phyloP scores from a whole-genome alignment of 2,888 invertebrate species.

The Campoplex capitator region DNA sequence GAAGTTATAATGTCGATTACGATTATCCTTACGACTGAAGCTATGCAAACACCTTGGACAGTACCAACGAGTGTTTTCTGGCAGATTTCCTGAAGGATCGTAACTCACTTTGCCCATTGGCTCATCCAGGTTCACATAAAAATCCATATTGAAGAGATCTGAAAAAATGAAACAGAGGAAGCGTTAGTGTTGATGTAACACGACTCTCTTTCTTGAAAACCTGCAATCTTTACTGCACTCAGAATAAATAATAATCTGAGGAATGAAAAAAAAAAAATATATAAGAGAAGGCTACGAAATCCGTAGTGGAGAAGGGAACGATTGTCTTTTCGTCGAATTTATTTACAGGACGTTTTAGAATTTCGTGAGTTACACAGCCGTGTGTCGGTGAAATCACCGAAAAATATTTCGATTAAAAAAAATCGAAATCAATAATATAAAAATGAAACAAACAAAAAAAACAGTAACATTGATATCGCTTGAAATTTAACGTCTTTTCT shows the following conservation, averaged over 20 bases:
- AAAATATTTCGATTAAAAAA: neutral
- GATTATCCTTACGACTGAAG: constrained; percentile 77
- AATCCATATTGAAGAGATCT: constrained; percentile 70
- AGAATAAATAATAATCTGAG: neutral
- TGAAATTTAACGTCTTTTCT: neutral
- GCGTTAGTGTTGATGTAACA: constrained; percentile 54
- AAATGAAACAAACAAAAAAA: neutral
- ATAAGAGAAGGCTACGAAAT: neutral
- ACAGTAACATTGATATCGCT: neutral
- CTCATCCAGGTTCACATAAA: constrained; percentile 61
- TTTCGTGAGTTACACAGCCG: neutral
- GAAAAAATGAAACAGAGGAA: constrained; percentile 66
- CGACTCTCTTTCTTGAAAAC: neutral
- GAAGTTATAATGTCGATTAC: constrained; percentile 80
- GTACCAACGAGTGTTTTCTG: constrained; percentile 70
- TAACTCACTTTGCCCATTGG: constrained; percentile 23
- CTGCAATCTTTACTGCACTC: neutral
- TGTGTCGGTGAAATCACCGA: neutral
- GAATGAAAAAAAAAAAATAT: neutral
- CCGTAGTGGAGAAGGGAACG: neutral
- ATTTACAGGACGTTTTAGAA: neutral
- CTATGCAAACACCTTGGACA: constrained; percentile 78
- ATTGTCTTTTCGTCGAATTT: neutral
- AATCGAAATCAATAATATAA: neutral
- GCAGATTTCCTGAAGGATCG: constrained; percentile 22